These are phyloP conservation scores for Sesia bembeciformis DNA, from an alignment of 2,888 invertebrate species.

Conservation along the genomic window DNA sequence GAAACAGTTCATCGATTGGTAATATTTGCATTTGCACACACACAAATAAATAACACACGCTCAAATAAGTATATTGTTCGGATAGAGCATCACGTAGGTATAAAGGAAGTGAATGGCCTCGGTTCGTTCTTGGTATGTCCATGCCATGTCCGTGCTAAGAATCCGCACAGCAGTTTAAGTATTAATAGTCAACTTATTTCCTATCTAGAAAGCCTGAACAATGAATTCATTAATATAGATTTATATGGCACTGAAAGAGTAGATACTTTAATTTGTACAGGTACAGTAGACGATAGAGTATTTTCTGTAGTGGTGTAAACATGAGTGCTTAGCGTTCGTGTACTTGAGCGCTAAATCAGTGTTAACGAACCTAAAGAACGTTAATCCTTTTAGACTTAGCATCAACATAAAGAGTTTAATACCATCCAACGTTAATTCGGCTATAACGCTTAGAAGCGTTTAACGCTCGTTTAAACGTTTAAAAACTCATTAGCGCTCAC, in stretches of 20 bases:
- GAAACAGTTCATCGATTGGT: background rate
- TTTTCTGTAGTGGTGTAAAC: no score
- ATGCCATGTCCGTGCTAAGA: slow-evolving; percentile 44
- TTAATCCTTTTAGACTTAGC: no score
- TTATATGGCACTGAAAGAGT: background rate
- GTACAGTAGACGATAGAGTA: no score
- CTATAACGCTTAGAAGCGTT: no score
- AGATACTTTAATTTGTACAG: background rate
- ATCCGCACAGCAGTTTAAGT: slow-evolving; percentile 21
- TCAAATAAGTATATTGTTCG: slow-evolving; percentile 16
- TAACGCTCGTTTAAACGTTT: no score
- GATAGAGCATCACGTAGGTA: slow-evolving; percentile 23
- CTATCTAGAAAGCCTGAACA: background rate
- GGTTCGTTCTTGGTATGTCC: slow-evolving; percentile 45
- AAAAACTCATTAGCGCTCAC: no score
- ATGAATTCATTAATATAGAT: background rate
- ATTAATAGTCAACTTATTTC: background rate
- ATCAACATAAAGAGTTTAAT: no score
- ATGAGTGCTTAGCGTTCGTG: no score
- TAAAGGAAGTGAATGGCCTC: slow-evolving; percentile 55
- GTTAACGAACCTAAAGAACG: no score
- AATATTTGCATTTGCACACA: background rate
- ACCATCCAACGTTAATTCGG: no score
- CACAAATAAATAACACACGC: slow-evolving; percentile 9
- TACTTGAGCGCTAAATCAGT: no score